Base-by-base conservation (phyloP, 2,797 vertebrate species). In the Anas bahamensis region DNA sequence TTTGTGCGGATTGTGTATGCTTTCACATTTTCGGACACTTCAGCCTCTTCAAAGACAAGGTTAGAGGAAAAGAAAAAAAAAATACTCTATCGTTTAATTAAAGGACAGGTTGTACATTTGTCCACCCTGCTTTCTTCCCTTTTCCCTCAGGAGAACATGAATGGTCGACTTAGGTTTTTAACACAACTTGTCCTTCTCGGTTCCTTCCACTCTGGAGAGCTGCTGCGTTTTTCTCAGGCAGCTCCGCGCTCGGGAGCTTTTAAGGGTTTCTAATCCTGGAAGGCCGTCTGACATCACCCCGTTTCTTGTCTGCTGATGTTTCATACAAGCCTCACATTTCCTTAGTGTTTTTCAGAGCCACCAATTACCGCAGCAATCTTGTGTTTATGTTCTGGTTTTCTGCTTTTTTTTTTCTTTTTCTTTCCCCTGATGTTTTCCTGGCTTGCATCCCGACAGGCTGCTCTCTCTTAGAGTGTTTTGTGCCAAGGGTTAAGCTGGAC, bases 221-320 rank as follows among this genome's bases (percentile, higher is more conserved):
- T 83, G 81, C 90, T 29, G 17, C 5, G 52, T 91, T 94, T 91
- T 92, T 75, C 21, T 4, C 95, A 33, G 92, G 83, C 94, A 57
- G 96, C 90, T 74, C 95, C 7, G 75, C 0, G 13, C 96, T 97
- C 44, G 0, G 77, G 97, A 96, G 98, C 99, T 99, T 99, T 99
- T 99, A 99, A 99, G 99, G 98, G 98, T 98, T 99, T 99, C 99
- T 99, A 99, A 99, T 99, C 98, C 98, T 99, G 99, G 99, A 98
- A 97, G 98, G 98, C 96, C 86, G 41, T 96, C 97, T 99, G 98
- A 99, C 99, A 98, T 99, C 99, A 99, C 97, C 97, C 97, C 96
- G 96, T 94, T 97, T 98, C 98, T 97, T 96, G 98, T 98, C 98
- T 98, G 98, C 98, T 96, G 98, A 98, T 98, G 98, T 98, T 98